Evolutionary conservation across 2,888 invertebrate species (phyloP), one percentile per base, ranked within the genome.

Genomic region (Dryobotodes eremita): DNA sequence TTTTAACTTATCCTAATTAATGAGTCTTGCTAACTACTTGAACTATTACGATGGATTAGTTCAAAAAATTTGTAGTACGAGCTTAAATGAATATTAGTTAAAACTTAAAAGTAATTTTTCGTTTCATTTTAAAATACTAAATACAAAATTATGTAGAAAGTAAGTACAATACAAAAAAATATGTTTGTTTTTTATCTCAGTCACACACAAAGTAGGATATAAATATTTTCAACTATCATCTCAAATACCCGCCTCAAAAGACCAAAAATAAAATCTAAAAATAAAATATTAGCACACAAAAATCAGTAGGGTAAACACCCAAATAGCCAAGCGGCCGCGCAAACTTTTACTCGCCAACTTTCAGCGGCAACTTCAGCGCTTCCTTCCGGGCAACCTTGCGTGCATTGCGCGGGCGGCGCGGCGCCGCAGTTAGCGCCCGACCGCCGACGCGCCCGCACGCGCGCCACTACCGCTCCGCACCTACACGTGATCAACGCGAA

Each of bases 311-410:
- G 82, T 79, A 79, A 86, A 86, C 79, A 82, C 66, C 62, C 65
- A 76, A 80, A 74, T 84, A 65, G 66, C 26, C 57, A 57, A 71
- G 55, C 75, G 66, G 79, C 48, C 81, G 77, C 88, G 89, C 83
- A 91, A 94, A 95, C 95, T 95, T 95, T 96, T 95, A 94, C 94
- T 92, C 83, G 92, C 92, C 89, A 93, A 95, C 95, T 95, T 96
- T 95, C 95, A 95, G 96, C 90, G 83, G 77, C 80, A 80, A 88
- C 92, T 93, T 92, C 94, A 93, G 94, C 91, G 92, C 92, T 96
- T 96, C 97, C 96, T 96, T 96, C 96, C 96, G 96, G 95, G 89
- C 92, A 94, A 94, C 94, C 94, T 94, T 94, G 94, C 93, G 86
- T 90, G 86, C 90, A 72, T 71, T 89, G 91, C 89, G 88, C 90